Percentiles rank a stretch among this genome's conserved stretches.
These are phyloP conservation scores for Melanogrammus aeglefinus DNA, from an alignment of 2,797 vertebrate species.

Conservation along the genomic window DNA sequence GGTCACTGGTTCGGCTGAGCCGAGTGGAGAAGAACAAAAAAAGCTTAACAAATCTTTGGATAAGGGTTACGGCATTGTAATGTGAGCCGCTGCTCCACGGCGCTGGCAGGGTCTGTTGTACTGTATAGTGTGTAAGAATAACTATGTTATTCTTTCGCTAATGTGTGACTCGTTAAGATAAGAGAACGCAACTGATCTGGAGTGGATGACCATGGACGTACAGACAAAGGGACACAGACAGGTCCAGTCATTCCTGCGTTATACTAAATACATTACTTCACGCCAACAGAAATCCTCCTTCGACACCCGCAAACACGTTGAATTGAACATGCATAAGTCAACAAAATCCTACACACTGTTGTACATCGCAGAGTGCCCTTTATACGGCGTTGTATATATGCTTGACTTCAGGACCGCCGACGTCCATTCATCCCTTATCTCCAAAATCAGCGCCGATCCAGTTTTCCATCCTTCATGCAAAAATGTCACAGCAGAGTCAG, in stretches of 20 bases:
- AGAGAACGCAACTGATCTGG: background rate
- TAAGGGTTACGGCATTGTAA: background rate
- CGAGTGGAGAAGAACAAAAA: conserved; percentile 15
- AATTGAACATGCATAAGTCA: background rate
- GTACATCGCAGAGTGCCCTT: background rate
- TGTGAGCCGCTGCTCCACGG: background rate
- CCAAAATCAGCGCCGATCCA: background rate
- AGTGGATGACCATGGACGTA: background rate
- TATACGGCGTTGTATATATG: background rate
- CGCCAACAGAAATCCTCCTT: conserved; percentile 10
- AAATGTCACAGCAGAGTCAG: background rate
- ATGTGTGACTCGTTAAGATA: background rate
- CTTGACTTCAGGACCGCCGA: background rate
- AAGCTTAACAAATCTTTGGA: conserved; percentile 30
- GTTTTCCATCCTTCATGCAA: background rate
- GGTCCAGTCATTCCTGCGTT: background rate
- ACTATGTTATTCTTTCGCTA: background rate
- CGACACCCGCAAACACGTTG: conserved; percentile 3
- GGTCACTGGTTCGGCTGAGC: background rate
- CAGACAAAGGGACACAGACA: background rate
- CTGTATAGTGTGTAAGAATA: no score
- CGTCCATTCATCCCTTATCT: background rate
- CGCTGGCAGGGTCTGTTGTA: no score
- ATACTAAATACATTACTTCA: background rate
- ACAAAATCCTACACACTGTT: background rate